These are phyloP conservation scores for Calliphora vicina DNA, from an alignment of 1,140 invertebrate genomes.

Conservation along the genomic window DNA sequence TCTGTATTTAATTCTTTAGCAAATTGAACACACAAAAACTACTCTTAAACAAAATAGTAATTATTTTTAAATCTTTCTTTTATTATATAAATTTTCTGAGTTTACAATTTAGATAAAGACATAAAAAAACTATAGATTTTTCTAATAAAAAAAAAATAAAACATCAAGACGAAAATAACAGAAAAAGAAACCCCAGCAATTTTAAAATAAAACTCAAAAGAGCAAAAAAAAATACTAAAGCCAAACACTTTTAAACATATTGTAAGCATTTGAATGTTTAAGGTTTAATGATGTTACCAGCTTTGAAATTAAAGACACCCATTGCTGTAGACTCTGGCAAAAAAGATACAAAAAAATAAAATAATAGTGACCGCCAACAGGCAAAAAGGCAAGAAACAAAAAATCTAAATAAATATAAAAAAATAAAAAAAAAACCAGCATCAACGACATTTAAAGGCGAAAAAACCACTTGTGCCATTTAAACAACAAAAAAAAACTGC, in stretches of 20 bases:
- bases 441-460: neutral
- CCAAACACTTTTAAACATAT: neutral
- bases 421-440: neutral
- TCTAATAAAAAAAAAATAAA: neutral
- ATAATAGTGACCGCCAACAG: slow-evolving; percentile 25
- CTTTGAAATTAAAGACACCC: neutral
- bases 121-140: neutral
- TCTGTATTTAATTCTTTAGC: neutral
- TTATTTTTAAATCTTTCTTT: too few relatives aligned
- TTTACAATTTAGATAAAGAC: neutral
- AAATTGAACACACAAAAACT: too few relatives aligned
- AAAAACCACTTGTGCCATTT: slow-evolving; percentile 24
- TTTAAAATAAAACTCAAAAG: neutral
- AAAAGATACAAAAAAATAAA: neutral
- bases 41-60: too few relatives aligned
- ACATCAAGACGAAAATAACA: neutral
- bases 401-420: neutral
- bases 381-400: neutral
- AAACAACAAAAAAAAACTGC: neutral
- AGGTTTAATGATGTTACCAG: too few relatives aligned
- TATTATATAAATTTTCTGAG: too few relatives aligned
- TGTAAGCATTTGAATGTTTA: too few relatives aligned
- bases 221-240: neutral
- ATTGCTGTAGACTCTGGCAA: neutral
- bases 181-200: neutral